A percentile compares a stretch with the other conserved stretches of the same genome.
phyloP scores from a whole-genome alignment of 2,797 vertebrate species.

The Enteromius paludinosus region DNA sequence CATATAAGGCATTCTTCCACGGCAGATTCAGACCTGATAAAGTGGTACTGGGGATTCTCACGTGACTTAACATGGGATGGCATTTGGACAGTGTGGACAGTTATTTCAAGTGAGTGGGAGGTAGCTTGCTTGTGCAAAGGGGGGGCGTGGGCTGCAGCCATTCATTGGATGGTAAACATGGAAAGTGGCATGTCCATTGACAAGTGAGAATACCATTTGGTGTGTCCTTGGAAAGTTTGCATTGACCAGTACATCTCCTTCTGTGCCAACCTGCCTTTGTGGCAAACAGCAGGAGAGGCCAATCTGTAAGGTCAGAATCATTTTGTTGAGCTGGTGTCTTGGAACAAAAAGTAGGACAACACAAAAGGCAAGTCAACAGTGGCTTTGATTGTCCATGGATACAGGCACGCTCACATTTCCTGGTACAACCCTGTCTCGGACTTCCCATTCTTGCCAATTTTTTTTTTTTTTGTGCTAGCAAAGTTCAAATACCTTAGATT shows the following conservation, averaged over 20 bases:
- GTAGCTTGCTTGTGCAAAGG: not conserved
- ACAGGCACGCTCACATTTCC: conserved; percentile 37
- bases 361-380: conserved; percentile 22
- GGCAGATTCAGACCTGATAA: conserved; percentile 36
- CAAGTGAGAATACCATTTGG: conserved; percentile 38
- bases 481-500: conserved; percentile 8
- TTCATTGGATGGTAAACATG: conserved; percentile 30
- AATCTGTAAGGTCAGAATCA: conserved; percentile 17
- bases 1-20: conserved; percentile 66
- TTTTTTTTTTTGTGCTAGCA: not conserved
- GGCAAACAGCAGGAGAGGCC: conserved; percentile 9
- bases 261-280: conserved; percentile 12
- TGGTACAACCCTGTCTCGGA: conserved; percentile 33
- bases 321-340: conserved; percentile 21
- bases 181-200: conserved; percentile 22
- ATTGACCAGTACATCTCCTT: conserved; percentile 1
- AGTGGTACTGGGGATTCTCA: conserved; percentile 29
- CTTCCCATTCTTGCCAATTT: conserved; percentile 15
- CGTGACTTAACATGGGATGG: conserved; percentile 59
- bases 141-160: not conserved
- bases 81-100: conserved; percentile 36
- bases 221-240: conserved; percentile 43
- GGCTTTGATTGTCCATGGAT: conserved; percentile 29
- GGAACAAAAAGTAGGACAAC: conserved; percentile 15
- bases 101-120: conserved; percentile 12